Percentiles rank a stretch among this genome's conserved stretches.
These are phyloP conservation scores for Chiloscyllium plagiosum DNA, from an alignment of 2,113 vertebrate genomes.

Conservation along the genomic window DNA sequence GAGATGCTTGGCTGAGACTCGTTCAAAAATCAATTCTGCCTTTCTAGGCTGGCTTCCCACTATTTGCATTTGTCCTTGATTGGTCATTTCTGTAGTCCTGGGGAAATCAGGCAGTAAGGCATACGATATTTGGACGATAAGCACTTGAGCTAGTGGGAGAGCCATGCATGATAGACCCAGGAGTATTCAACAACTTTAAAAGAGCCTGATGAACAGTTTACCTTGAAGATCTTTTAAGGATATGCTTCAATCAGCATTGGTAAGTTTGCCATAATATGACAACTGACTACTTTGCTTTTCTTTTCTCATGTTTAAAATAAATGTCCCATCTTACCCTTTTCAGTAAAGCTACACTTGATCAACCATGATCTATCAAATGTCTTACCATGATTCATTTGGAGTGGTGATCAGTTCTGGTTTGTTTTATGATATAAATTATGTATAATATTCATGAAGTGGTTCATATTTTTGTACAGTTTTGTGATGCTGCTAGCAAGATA, in stretches of 20 bases:
- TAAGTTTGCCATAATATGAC: constrained; percentile 9
- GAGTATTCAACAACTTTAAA: background rate
- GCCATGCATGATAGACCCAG: background rate
- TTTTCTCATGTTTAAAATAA: background rate
- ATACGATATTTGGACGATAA: background rate
- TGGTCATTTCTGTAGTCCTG: background rate
- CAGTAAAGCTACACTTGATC: background rate
- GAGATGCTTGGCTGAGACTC: background rate
- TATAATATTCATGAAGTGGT: background rate
- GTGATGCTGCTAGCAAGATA: background rate
- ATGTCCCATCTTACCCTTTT: background rate
- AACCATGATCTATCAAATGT: background rate
- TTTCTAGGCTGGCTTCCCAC: background rate
- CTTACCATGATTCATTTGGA: background rate
- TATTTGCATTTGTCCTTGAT: background rate
- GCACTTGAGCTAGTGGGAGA: background rate
- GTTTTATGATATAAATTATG: constrained; percentile 22
- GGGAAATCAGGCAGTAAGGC: background rate
- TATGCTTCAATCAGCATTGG: background rate
- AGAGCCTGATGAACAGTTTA: background rate
- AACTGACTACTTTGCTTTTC: background rate
- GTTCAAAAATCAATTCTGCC: background rate
- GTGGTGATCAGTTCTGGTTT: background rate
- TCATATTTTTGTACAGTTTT: background rate
- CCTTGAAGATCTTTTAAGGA: background rate